Evolutionary conservation across 2,113 vertebrate species (phyloP).

Genomic region (Onychostruthus taczanowskii): DNA sequence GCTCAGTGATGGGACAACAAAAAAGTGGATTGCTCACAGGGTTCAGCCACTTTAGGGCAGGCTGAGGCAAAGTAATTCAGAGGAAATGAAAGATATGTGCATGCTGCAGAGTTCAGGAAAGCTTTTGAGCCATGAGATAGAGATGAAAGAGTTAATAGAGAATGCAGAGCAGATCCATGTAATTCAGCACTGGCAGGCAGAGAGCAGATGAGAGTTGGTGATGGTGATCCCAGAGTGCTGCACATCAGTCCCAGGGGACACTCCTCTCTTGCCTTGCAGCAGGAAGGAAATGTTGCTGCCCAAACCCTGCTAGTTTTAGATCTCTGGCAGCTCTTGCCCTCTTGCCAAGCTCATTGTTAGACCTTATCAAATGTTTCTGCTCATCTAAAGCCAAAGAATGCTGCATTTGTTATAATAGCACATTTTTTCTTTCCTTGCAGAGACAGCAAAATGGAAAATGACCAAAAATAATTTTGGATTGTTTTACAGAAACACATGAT

Average conservation of each 20-base stretch:
- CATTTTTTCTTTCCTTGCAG: neutral
- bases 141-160: neutral
- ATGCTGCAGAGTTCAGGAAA: neutral
- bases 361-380: neutral
- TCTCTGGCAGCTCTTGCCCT: neutral
- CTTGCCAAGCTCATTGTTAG: neutral
- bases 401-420: neutral
- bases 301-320: neutral
- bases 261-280: neutral
- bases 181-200: neutral
- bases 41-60: neutral
- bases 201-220: accelerated
- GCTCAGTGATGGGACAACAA: neutral
- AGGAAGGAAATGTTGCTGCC: neutral
- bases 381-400: neutral
- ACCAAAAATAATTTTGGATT: neutral
- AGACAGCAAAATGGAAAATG: neutral
- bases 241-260: neutral
- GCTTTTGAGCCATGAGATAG: neutral
- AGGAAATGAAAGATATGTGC: neutral
- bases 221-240: accelerated
- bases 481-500: neutral
- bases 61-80: neutral
- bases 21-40: neutral
- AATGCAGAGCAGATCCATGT: neutral